phyloP scores from a whole-genome alignment of 1,140 invertebrate species.

The Heterodera schachtii region DNA sequence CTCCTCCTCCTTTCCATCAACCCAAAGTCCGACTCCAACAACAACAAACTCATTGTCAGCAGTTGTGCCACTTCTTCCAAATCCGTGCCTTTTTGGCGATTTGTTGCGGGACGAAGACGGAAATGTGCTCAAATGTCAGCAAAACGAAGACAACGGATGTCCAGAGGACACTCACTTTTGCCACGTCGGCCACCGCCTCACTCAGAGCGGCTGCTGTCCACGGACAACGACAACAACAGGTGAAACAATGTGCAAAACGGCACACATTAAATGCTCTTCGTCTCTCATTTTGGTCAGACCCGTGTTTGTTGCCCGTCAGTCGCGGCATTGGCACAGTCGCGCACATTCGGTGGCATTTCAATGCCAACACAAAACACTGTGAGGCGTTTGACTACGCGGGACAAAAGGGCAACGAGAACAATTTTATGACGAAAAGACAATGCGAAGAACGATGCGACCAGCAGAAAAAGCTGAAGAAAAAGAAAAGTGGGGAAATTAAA shows the following conservation, averaged over 20 bases:
- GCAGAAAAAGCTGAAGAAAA: constrained; percentile 43
- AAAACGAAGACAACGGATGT: constrained; percentile 13
- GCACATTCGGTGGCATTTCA: constrained; percentile 58
- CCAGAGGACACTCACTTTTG: constrained; percentile 55
- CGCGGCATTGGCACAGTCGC: constrained; percentile 50
- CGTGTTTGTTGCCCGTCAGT: constrained; percentile 54
- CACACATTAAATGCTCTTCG: too few relatives aligned
- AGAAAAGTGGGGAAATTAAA: constrained; percentile 42
- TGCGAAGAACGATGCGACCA: constrained; percentile 32
- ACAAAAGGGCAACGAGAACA: constrained; percentile 74
- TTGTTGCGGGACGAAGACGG: constrained; percentile 46
- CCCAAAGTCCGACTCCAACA: neutral
- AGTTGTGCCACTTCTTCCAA: constrained; percentile 29
- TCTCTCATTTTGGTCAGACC: constrained; percentile 19
- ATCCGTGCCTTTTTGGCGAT: constrained; percentile 60
- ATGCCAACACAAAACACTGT: constrained; percentile 38
- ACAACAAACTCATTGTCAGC: neutral
- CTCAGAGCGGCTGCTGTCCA: constrained; percentile 59
- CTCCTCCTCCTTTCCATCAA: neutral
- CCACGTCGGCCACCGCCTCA: constrained; percentile 51
- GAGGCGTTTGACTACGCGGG: constrained; percentile 47
- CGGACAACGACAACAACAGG: constrained; percentile 30
- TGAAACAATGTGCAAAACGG: neutral
- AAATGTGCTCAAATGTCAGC: constrained; percentile 6
- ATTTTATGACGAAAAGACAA: constrained; percentile 76